Conservation (phyloP, 2,797 vertebrate genomes). For the Siniperca scherzeri region DNA sequence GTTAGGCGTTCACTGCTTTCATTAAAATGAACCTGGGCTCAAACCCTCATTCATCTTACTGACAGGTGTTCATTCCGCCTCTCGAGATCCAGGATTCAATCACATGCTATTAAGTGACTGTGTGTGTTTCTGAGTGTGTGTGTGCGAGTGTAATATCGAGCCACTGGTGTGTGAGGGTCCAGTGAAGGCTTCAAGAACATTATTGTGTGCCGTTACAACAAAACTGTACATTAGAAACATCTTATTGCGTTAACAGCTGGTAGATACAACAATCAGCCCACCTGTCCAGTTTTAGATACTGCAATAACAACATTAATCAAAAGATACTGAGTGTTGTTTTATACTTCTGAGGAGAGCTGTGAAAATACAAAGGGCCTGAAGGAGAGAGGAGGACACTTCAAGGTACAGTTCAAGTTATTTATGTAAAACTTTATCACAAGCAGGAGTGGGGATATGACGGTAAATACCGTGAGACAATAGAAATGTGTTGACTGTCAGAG, state of each 20-base stretch:
- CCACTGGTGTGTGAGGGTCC: conserved; percentile 16
- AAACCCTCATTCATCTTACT: conserved; percentile 42
- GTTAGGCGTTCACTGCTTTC: background rate
- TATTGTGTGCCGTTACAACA: background rate
- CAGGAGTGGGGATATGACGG: no score
- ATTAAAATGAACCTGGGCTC: conserved; percentile 23
- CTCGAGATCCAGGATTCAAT: conserved; percentile 35
- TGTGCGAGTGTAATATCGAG: conserved; percentile 3
- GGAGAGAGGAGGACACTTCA: background rate
- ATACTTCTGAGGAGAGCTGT: background rate
- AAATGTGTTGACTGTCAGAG: no score
- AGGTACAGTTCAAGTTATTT: background rate
- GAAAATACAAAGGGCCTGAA: background rate
- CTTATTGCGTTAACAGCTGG: background rate
- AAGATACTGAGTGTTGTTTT: background rate
- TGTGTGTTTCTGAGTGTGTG: conserved; percentile 21
- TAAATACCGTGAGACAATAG: no score
- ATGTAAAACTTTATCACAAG: background rate
- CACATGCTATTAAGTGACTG: conserved; percentile 14
- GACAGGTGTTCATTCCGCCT: conserved; percentile 46
- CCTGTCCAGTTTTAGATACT: background rate
- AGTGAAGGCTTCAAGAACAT: conserved; percentile 5
- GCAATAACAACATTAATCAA: background rate
- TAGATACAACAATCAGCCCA: background rate
- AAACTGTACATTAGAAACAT: background rate